phyloP scores from a whole-genome alignment of 2,797 vertebrate genomes.

The Onychomys leucogaster region DNA sequence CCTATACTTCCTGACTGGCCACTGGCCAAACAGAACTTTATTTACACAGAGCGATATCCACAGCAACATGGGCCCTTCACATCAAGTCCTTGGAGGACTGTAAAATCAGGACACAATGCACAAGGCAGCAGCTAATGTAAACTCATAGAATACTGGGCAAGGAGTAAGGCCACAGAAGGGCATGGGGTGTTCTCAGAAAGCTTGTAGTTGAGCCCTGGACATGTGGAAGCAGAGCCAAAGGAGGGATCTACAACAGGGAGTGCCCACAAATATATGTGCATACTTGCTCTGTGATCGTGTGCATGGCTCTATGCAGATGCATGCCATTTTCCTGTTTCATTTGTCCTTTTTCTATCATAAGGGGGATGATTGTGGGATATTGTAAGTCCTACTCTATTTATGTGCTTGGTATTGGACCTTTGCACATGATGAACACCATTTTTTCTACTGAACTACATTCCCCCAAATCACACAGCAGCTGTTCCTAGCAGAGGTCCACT shows the following conservation, averaged over 20 bases:
- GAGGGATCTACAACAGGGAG: background rate
- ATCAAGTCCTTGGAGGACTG: background rate
- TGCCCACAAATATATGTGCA: rapidly evolving
- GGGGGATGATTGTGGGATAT: background rate
- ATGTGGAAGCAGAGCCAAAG: background rate
- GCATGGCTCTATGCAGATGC: rapidly evolving
- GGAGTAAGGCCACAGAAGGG: background rate
- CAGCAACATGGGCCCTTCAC: background rate
- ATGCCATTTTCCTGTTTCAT: background rate
- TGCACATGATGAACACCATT: background rate
- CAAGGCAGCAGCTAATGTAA: background rate
- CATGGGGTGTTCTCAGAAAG: background rate
- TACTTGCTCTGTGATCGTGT: background rate
- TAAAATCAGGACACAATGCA: too few relatives aligned
- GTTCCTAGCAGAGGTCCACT: background rate
- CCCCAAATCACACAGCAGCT: too few relatives aligned
- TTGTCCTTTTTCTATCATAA: background rate
- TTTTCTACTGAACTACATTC: background rate
- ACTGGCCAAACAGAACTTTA: too few relatives aligned
- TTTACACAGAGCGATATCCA: too few relatives aligned
- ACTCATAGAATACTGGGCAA: background rate
- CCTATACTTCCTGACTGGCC: too few relatives aligned
- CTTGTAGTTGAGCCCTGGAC: background rate
- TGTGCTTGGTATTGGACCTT: background rate
- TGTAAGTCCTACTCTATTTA: background rate